Evolutionary conservation across 2,888 invertebrate species (phyloP).

Genomic region (Dorcus parallelipipedus): DNA sequence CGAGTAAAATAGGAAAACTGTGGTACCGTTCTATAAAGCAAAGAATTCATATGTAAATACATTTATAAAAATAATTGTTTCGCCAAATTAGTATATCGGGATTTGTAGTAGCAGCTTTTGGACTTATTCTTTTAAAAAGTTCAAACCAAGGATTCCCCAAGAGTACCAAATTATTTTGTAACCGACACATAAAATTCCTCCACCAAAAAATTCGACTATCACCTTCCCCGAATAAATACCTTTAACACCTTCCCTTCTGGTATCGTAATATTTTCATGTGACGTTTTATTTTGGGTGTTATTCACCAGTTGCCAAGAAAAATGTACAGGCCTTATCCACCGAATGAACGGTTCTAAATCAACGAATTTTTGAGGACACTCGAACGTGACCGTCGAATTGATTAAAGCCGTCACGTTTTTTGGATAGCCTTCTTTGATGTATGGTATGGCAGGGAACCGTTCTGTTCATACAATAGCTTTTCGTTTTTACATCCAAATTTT

Average conservation of each 20-base stretch:
- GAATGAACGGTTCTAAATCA: constrained; percentile 77
- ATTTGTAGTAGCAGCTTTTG: too few relatives aligned
- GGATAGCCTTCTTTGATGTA: constrained; percentile 80
- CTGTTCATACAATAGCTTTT: constrained; percentile 47
- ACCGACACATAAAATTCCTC: too few relatives aligned
- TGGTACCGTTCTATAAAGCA: constrained; percentile 74
- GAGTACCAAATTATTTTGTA: too few relatives aligned
- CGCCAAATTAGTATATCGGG: too few relatives aligned
- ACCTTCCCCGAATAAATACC: constrained; percentile 3
- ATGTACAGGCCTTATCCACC: constrained; percentile 65
- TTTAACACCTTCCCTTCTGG: constrained; percentile 11
- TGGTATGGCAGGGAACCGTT: constrained; percentile 80
- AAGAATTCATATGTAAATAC: too few relatives aligned
- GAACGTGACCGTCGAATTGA: constrained; percentile 69
- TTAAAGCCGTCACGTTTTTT: constrained; percentile 72
- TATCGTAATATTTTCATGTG: background rate
- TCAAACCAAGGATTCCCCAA: too few relatives aligned
- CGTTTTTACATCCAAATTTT: background rate
- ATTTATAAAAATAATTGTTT: too few relatives aligned
- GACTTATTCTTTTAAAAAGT: too few relatives aligned
- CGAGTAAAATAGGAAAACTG: constrained; percentile 79
- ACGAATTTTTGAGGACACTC: constrained; percentile 75
- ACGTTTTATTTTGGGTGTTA: background rate
- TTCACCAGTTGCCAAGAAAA: constrained; percentile 22
- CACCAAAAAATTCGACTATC: too few relatives aligned